Conservation (phyloP, 2,888 invertebrate species). For the Drosophila pseudotalamancana region DNA sequence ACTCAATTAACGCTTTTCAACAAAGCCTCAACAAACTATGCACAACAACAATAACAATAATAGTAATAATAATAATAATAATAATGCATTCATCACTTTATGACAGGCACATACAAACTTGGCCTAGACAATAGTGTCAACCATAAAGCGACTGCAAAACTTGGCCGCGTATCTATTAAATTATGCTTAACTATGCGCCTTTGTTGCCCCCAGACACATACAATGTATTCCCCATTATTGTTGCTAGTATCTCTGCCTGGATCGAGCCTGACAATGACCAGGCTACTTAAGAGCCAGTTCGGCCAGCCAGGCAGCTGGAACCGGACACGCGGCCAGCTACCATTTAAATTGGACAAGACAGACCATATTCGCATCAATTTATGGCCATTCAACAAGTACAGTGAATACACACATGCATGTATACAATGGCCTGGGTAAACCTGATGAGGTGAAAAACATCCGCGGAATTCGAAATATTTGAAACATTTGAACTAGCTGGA, state of each 20-base stretch:
- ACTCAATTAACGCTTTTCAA: constrained; percentile 80
- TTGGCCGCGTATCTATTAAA: constrained; percentile 73
- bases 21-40: constrained; percentile 64
- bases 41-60: constrained; percentile 37
- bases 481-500: too few species aligned
- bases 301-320: constrained; percentile 21
- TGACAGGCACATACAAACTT: constrained; percentile 74
- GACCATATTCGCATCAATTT: constrained; percentile 8
- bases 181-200: constrained; percentile 76
- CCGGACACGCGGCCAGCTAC: constrained; percentile 17
- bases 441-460: not conserved
- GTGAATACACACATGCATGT: too few species aligned
- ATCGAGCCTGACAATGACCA: constrained; percentile 54
- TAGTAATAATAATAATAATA: constrained; percentile 63
- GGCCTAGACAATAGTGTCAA: constrained; percentile 78
- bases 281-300: constrained; percentile 55
- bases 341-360: constrained; percentile 13
- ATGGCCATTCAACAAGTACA: constrained; percentile 3
- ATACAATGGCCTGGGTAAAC: not conserved
- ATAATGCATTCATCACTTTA: constrained; percentile 77
- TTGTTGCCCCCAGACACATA: constrained; percentile 54
- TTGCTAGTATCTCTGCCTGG: constrained; percentile 21
- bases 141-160: constrained; percentile 65
- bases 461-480: too few species aligned
- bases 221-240: constrained; percentile 30